Conservation (phyloP, 2,113 vertebrate species). For the Pristiophorus japonicus region DNA sequence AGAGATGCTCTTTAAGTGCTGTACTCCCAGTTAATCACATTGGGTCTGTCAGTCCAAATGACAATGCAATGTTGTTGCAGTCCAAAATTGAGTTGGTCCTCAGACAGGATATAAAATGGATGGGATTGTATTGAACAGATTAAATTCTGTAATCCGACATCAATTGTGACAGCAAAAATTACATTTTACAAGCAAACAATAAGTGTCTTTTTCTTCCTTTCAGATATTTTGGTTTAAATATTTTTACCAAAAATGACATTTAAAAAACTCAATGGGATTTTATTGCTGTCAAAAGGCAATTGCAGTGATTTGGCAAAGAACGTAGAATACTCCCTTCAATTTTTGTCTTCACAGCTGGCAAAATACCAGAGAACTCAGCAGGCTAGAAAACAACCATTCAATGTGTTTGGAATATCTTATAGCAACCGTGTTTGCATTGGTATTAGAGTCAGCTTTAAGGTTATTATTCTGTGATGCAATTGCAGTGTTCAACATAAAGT, state of each 20-base stretch:
- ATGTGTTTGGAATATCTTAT: background rate
- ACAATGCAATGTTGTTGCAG: background rate
- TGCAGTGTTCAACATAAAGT: background rate
- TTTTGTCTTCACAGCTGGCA: background rate
- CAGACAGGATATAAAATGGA: slow-evolving; percentile 19
- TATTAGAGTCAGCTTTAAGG: background rate
- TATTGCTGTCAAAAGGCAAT: background rate
- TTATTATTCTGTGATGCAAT: background rate
- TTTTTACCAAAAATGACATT: slow-evolving; percentile 24
- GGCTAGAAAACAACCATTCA: slow-evolving; percentile 4
- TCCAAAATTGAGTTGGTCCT: slow-evolving; percentile 23
- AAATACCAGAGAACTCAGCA: background rate
- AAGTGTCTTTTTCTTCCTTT: background rate
- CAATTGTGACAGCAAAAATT: slow-evolving; percentile 5
- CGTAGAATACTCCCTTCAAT: background rate
- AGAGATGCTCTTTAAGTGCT: background rate
- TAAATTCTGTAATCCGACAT: background rate
- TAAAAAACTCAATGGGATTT: background rate
- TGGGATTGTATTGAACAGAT: slow-evolving; percentile 21
- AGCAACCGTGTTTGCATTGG: background rate
- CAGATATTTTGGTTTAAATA: background rate
- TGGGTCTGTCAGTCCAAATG: background rate
- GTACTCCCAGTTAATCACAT: background rate
- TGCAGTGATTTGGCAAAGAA: background rate
- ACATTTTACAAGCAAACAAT: background rate